Percentiles rank a stretch among this genome's conserved stretches.
phyloP scores from a whole-genome alignment of 1,140 invertebrate genomes.

The Pinna nobilis region DNA sequence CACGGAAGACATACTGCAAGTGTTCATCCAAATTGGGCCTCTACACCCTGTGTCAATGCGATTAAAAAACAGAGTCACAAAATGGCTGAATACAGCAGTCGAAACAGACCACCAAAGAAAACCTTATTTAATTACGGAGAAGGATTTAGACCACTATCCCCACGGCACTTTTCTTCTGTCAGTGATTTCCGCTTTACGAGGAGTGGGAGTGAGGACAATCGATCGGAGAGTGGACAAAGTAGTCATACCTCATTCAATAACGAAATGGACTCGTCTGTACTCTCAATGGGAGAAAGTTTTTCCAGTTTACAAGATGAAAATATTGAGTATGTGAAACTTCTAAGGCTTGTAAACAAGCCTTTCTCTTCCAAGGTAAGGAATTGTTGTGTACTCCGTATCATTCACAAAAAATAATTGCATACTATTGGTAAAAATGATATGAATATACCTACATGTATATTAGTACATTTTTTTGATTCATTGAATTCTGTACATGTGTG shows the following conservation, averaged over 20 bases:
- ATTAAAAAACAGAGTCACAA: not conserved
- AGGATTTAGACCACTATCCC: not conserved
- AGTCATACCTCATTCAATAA: conserved; percentile 5
- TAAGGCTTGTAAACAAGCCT: conserved; percentile 52
- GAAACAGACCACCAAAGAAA: conserved; percentile 1
- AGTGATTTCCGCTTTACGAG: not conserved
- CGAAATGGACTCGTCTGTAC: conserved; percentile 5
- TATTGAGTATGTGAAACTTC: conserved; percentile 48
- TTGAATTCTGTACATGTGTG: not conserved
- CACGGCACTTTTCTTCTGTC: not conserved
- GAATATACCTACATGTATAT: not conserved
- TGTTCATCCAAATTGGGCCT: conserved; percentile 8
- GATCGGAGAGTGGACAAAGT: conserved; percentile 3
- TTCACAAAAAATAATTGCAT: not conserved
- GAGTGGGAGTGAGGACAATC: not conserved
- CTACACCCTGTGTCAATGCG: conserved; percentile 1
- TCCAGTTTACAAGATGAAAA: conserved; percentile 23
- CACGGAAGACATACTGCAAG: not conserved
- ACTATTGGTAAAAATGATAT: not conserved
- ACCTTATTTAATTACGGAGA: not conserved
- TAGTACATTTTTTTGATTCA: not conserved
- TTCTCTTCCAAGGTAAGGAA: conserved; percentile 51
- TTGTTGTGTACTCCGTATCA: not conserved
- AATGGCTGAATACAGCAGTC: not conserved
- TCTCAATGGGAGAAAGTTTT: conserved; percentile 28